Evolutionary conservation across 2,888 invertebrate genomes (phyloP).

Genomic region (Aethes cnicana): DNA sequence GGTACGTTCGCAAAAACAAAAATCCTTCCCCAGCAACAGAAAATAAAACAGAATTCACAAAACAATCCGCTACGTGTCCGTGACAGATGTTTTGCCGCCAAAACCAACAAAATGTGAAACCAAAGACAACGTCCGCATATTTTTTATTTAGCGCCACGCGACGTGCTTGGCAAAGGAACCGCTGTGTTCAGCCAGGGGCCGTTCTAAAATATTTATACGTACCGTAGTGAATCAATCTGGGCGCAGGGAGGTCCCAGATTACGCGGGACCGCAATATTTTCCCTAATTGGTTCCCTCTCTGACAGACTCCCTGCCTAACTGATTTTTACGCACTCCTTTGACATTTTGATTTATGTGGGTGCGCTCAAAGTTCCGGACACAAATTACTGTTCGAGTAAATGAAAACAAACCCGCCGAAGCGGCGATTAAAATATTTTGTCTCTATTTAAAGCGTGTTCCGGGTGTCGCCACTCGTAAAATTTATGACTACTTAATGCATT

Average conservation of each 20-base stretch:
- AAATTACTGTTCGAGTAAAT: conserved; percentile 20
- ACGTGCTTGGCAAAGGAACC: conserved; percentile 46
- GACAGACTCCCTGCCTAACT: conserved; percentile 38
- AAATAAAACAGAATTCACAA: conserved; percentile 26
- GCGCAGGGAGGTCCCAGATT: conserved; percentile 48
- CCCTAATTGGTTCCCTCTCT: conserved; percentile 49
- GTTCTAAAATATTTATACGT: conserved; percentile 58
- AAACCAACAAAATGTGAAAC: conserved; percentile 32
- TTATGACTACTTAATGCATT: conserved; percentile 17
- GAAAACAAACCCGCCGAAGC: conserved; percentile 18
- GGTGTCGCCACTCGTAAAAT: conserved; percentile 11
- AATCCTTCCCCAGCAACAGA: conserved; percentile 13
- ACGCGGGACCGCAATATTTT: conserved; percentile 54
- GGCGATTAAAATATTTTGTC: conserved; percentile 11
- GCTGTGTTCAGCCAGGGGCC: conserved; percentile 44
- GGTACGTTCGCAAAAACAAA: conserved; percentile 8
- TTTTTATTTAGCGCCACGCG: conserved; percentile 47
- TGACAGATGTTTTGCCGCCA: conserved; percentile 36
- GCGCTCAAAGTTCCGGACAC: conserved; percentile 25
- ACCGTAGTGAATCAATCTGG: conserved; percentile 62
- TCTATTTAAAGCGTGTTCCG: conserved; percentile 11
- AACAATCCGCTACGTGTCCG: conserved; percentile 26
- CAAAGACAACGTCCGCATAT: conserved; percentile 34
- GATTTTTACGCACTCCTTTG: conserved; percentile 38
- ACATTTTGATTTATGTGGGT: conserved; percentile 37